A percentile compares a stretch with the other conserved stretches of the same genome.
Evolutionary conservation across 2,888 invertebrate species (phyloP).

Genomic region (Aspidiotus rigidus): DNA sequence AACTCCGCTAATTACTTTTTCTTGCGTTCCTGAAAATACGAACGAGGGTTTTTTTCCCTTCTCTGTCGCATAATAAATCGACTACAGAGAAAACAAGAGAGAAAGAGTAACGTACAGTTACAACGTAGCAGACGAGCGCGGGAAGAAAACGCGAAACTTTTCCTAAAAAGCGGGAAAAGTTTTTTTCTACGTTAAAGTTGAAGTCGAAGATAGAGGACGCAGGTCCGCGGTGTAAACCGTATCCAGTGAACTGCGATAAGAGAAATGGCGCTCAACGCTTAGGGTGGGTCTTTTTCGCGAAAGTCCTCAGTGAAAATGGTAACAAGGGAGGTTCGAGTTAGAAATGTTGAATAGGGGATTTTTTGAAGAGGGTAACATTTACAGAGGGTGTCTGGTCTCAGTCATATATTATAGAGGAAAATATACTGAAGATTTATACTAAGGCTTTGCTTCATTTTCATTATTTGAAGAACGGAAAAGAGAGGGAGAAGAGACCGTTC

Average conservation of each 20-base stretch:
- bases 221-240: conserved; percentile 20
- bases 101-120: background rate
- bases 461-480: conserved; percentile 19
- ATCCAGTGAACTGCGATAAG: conserved; percentile 31
- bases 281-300: conserved; percentile 28
- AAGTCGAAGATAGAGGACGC: conserved; percentile 27
- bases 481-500: conserved; percentile 9
- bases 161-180: conserved; percentile 29
- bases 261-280: conserved; percentile 24
- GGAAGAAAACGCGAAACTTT: conserved; percentile 30
- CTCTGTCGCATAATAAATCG: conserved; percentile 19
- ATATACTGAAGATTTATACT: conserved; percentile 31
- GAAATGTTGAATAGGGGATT: conserved; percentile 32
- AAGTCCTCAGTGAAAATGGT: conserved; percentile 23
- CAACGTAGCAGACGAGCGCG: conserved; percentile 1
- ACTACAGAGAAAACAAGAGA: conserved; percentile 18
- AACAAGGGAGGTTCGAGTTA: conserved; percentile 19
- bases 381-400: conserved; percentile 22
- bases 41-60: conserved; percentile 13
- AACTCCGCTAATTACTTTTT: conserved; percentile 31
- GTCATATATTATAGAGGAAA: conserved; percentile 28
- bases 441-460: conserved; percentile 33
- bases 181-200: conserved; percentile 23
- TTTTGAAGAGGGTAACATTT: conserved; percentile 14
- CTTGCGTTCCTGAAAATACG: conserved; percentile 24